Evolutionary conservation across 1,140 invertebrate species (phyloP).

Genomic region (Glossosoma conforme): DNA sequence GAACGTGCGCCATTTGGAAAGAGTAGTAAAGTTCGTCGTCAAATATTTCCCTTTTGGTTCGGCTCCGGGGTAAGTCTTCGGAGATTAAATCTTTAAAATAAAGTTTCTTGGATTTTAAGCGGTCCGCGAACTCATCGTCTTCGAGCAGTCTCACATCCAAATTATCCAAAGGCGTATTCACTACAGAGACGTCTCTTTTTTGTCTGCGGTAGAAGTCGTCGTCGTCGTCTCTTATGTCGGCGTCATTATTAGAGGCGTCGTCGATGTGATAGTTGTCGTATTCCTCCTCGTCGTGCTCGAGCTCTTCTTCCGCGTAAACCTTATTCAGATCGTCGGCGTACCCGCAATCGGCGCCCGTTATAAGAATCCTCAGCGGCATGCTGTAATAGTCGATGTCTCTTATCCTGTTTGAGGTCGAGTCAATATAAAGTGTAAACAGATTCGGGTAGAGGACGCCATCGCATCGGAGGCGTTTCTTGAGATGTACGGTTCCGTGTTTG

Average conservation of each 20-base stretch:
- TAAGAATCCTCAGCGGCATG: slow-evolving; percentile 69
- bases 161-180: slow-evolving; percentile 10
- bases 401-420: slow-evolving; percentile 73
- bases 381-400: slow-evolving; percentile 80
- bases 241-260: slow-evolving; percentile 41
- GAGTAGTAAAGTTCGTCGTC: slow-evolving; percentile 25
- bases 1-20: slow-evolving; percentile 27
- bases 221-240: slow-evolving; percentile 42
- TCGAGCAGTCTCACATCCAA: slow-evolving; percentile 47
- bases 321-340: slow-evolving; percentile 37
- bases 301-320: slow-evolving; percentile 34
- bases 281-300: slow-evolving; percentile 14
- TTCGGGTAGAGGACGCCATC: slow-evolving; percentile 77
- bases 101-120: not conserved
- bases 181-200: slow-evolving; percentile 38
- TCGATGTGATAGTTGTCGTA: slow-evolving; percentile 48
- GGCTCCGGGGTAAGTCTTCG: slow-evolving; percentile 1
- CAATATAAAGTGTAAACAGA: slow-evolving; percentile 79
- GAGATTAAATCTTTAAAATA: not conserved
- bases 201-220: slow-evolving; percentile 38
- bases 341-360: slow-evolving; percentile 66
- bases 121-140: slow-evolving; percentile 36
- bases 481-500: slow-evolving; percentile 65
- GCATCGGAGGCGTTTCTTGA: slow-evolving; percentile 69
- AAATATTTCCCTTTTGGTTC: slow-evolving; percentile 24